Conservation (phyloP, 35 echinoderm and acorn worm species). For the Diadema setosum region DNA sequence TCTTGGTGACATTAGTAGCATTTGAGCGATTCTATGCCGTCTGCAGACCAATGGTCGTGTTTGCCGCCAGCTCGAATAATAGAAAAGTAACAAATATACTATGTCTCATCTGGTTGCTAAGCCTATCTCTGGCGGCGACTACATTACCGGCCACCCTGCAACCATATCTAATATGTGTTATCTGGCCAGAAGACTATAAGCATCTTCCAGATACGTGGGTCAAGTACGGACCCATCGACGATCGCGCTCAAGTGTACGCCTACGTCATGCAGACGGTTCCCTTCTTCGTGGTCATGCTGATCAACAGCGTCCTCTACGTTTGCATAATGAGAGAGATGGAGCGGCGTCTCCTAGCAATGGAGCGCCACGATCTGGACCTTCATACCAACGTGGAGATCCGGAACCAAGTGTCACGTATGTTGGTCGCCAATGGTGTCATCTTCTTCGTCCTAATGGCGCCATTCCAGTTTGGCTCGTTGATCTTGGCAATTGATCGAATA, state of each 20-base stretch:
- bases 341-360: slow-evolving; percentile 39
- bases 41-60: slow-evolving; percentile 66
- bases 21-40: slow-evolving; percentile 82
- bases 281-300: slow-evolving; percentile 64
- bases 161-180: background rate
- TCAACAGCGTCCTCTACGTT: slow-evolving; percentile 69
- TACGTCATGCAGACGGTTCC: slow-evolving; percentile 52
- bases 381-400: slow-evolving; percentile 58
- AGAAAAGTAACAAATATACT: slow-evolving; percentile 47
- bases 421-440: slow-evolving; percentile 69
- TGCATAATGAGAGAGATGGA: slow-evolving; percentile 56
- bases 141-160: slow-evolving; percentile 10
- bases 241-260: background rate
- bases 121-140: slow-evolving; percentile 33
- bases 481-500: background rate
- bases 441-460: slow-evolving; percentile 67
- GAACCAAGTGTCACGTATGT: slow-evolving; percentile 71
- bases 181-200: slow-evolving; percentile 48
- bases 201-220: background rate
- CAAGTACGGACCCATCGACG: background rate
- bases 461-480: slow-evolving; percentile 49
- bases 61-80: slow-evolving; percentile 45
- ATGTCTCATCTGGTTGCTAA: slow-evolving; percentile 32
- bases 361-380: slow-evolving; percentile 44
- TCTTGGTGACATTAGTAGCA: slow-evolving; percentile 61